Conservation (phyloP, 2,797 vertebrate species). For the Linurgus olivaceus region DNA sequence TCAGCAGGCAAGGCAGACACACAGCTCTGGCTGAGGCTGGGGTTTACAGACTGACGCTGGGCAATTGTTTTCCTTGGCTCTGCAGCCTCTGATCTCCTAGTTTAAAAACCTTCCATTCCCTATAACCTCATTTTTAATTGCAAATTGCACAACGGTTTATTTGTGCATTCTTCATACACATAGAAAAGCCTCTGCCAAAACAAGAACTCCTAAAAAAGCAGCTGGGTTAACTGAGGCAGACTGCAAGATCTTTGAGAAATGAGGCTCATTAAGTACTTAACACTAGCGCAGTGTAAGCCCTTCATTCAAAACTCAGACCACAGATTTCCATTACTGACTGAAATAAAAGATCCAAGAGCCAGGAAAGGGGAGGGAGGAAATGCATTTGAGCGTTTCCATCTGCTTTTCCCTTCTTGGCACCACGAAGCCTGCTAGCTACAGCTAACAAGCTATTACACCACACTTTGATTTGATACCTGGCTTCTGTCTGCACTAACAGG, state of each 20-base stretch:
- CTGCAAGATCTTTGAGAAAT: conserved; percentile 47
- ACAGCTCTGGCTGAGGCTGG: not conserved
- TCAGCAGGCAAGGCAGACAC: not conserved
- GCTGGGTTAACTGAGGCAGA: conserved; percentile 53
- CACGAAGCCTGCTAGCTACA: not conserved
- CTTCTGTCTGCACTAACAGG: not conserved
- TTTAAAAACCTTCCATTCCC: not conserved
- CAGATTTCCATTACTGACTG: conserved; percentile 24
- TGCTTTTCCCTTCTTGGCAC: not conserved
- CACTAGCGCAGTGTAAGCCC: not conserved
- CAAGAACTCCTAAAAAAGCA: conserved; percentile 54
- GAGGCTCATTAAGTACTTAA: conserved; percentile 53
- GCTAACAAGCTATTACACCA: not conserved
- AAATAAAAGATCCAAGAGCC: conserved; percentile 39
- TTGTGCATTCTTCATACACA: conserved; percentile 21
- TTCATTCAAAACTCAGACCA: conserved; percentile 46
- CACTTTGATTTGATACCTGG: not conserved
- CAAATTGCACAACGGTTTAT: conserved; percentile 41
- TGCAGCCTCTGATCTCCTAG: not conserved
- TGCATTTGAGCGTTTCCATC: conserved; percentile 24
- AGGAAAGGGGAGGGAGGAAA: conserved; percentile 10
- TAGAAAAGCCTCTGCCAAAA: conserved; percentile 42
- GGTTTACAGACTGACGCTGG: not conserved
- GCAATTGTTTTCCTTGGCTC: conserved; percentile 17
- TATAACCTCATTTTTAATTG: conserved; percentile 40